A percentile compares a stretch with the other conserved stretches of the same genome.
These are phyloP conservation scores for Scelioninae gen. 2 DNA, from an alignment of 2,888 invertebrate genomes.

Conservation along the genomic window DNA sequence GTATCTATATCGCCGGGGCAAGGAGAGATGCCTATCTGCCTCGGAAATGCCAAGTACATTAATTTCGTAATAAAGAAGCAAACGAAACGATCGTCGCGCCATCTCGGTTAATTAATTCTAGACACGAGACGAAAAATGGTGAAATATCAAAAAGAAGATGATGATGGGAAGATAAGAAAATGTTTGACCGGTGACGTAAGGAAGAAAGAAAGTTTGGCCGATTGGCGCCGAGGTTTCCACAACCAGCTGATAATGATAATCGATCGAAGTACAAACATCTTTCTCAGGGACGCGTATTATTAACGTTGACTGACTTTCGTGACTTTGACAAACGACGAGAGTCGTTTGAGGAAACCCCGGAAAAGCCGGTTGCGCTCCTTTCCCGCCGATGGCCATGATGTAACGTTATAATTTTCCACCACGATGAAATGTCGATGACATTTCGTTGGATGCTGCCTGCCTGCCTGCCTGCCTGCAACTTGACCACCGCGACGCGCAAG, in stretches of 20 bases:
- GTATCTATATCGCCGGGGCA: constrained; percentile 44
- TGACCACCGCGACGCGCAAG: constrained; percentile 66
- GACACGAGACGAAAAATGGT: constrained; percentile 51
- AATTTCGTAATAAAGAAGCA: constrained; percentile 68
- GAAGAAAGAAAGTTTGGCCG: constrained; percentile 31
- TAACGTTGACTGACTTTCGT: too few relatives aligned
- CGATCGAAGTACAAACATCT: too few relatives aligned
- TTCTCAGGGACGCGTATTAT: too few relatives aligned
- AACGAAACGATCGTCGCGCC: constrained; percentile 67
- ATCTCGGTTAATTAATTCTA: constrained; percentile 60
- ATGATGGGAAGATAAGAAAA: constrained; percentile 57
- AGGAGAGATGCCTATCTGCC: constrained; percentile 60
- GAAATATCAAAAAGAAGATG: constrained; percentile 56
- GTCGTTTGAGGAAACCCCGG: constrained; percentile 15
- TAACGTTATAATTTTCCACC: constrained; percentile 63
- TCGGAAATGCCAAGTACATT: constrained; percentile 67
- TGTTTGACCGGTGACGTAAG: constrained; percentile 54
- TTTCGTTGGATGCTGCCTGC: too few relatives aligned
- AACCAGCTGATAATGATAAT: too few relatives aligned
- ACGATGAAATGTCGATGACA: constrained; percentile 69
- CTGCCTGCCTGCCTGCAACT: constrained; percentile 60
- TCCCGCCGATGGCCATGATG: constrained; percentile 38
- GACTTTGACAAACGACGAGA: constrained; percentile 40
- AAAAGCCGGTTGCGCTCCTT: constrained; percentile 32
- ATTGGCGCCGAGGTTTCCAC: too few relatives aligned